These are phyloP conservation scores for Pristiophorus japonicus DNA, from an alignment of 2,113 vertebrate species.

Conservation along the genomic window DNA sequence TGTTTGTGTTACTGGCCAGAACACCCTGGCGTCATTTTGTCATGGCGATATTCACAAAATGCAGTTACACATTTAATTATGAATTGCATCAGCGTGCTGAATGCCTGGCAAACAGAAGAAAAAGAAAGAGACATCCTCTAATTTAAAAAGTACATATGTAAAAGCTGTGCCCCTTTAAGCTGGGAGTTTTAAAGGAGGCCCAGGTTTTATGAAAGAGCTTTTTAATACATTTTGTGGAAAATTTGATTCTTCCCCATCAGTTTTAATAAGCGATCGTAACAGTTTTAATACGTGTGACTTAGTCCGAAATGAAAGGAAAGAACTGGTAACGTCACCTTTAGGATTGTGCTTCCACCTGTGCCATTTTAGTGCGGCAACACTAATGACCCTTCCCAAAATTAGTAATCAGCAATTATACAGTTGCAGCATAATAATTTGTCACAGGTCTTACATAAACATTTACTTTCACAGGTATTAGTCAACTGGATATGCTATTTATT, in stretches of 20 bases:
- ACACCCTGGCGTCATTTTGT: not conserved
- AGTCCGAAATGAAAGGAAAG: not conserved
- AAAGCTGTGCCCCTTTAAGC: not conserved
- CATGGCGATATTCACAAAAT: not conserved
- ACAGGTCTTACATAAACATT: not conserved
- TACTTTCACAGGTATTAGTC: not conserved
- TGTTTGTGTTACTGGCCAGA: not conserved
- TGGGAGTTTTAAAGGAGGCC: not conserved
- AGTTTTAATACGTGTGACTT: slow-evolving; percentile 1
- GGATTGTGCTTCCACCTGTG: not conserved
- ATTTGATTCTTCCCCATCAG: not conserved
- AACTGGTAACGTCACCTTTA: not conserved
- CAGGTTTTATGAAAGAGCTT: not conserved
- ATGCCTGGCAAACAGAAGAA: not conserved
- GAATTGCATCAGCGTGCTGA: not conserved
- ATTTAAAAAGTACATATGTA: not conserved
- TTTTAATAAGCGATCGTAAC: not conserved
- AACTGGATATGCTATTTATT: not conserved
- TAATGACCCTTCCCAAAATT: not conserved
- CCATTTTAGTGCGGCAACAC: not conserved
- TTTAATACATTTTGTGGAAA: not conserved
- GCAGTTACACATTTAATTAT: not conserved
- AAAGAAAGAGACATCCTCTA: not conserved
- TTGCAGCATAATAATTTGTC: not conserved
- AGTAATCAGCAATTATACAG: not conserved